Evolutionary conservation across 1,140 invertebrate species (phyloP), one percentile per base, ranked within the genome.

Genomic region (Drosophila pectinifera): DNA sequence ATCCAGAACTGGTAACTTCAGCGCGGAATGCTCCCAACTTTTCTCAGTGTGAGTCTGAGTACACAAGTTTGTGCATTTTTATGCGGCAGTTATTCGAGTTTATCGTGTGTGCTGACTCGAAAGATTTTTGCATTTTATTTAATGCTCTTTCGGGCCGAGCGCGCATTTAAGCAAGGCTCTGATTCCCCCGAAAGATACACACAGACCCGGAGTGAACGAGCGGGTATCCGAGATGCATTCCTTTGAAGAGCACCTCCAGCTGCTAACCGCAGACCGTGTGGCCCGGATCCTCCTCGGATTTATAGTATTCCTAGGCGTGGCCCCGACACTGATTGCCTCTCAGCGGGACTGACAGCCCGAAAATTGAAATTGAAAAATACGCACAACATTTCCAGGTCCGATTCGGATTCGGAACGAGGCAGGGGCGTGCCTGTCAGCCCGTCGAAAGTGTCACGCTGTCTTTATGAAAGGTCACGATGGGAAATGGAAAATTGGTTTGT

Each of bases 321-420:
- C 70, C 69, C 70, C 80, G 74, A 65, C 72, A 73, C 85, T 83
- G 75, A 86, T 88, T 86, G 77, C 62, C 70, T 79, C 79, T 73
- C 56, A 58, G 84, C 77, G 74, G 73, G 73, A 55, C 48, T 76
- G 74, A 70, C 74, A 77, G 73, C 42, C 67, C 49, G 63, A 69
- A 78, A 78, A 77, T 70, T 78, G 73, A 77, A 78, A 77, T 70
- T 78, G 73, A 70, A 78, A 78, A 78, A 62, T 70, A 69, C 51
- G 53, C 22, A 70, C 48, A 36, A 26, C 45, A 36, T 24, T 57
- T 18, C 31, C 49, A 59, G 4, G 31, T 26, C 26, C 20, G 18
- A 42, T 24, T 43, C 28, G 20, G n/a, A 26, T 56, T 41, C 22
- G 28, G 41, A 24, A 10, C 28, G 2, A 10, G 31, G 31, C 14